phyloP scores from a whole-genome alignment of 2,888 invertebrate genomes.

The Ophion ventricosus region DNA sequence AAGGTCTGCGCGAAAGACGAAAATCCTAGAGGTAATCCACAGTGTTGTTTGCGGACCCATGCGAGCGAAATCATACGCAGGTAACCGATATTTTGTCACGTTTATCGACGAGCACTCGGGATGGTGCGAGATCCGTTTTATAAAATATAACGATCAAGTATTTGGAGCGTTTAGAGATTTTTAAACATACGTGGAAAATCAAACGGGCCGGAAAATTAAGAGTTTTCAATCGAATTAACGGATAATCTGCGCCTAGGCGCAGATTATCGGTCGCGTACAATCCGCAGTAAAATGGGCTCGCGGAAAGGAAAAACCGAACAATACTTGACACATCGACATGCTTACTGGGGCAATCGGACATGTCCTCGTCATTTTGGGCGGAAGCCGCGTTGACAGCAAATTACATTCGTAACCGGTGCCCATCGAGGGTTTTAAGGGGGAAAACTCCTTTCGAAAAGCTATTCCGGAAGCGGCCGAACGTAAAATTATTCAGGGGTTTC shows the following conservation, averaged over 20 bases:
- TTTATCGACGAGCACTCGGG: constrained; percentile 69
- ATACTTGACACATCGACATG: constrained; percentile 71
- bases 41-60: constrained; percentile 69
- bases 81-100: constrained; percentile 66
- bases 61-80: constrained; percentile 60
- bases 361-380: constrained; percentile 72
- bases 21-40: constrained; percentile 67
- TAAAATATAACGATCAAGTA: constrained; percentile 67
- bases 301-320: constrained; percentile 73
- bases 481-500: constrained; percentile 7
- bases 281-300: constrained; percentile 73
- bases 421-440: constrained; percentile 57
- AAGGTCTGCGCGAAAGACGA: constrained; percentile 37
- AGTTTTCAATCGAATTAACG: constrained; percentile 66
- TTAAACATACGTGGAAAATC: constrained; percentile 65
- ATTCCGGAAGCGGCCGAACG: constrained; percentile 4
- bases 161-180: constrained; percentile 65
- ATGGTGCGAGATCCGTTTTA: constrained; percentile 67
- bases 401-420: constrained; percentile 72
- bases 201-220: constrained; percentile 66
- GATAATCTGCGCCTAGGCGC: constrained; percentile 65
- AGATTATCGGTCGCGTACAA: constrained; percentile 68
- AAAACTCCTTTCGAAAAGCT: constrained; percentile 64
- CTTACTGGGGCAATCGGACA: constrained; percentile 66
- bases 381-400: constrained; percentile 73